phyloP scores from a whole-genome alignment of 2,113 vertebrate species.

The Garra rufa region DNA sequence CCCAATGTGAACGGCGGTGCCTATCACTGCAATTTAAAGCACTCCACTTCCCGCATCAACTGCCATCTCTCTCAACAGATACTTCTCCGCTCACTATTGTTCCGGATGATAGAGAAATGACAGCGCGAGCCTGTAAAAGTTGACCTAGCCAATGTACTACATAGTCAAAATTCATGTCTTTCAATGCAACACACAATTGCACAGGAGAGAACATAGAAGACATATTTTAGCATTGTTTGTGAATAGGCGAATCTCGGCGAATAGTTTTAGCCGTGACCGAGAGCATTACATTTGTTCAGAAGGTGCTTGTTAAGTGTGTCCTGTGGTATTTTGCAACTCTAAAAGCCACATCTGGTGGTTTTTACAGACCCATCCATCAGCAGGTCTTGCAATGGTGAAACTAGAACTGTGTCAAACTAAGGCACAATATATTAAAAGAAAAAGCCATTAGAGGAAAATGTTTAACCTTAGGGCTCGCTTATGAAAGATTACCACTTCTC shows the following conservation, averaged over 20 bases:
- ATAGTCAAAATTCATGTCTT: constrained; percentile 13
- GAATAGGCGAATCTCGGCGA: background rate
- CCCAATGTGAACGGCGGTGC: constrained; percentile 81
- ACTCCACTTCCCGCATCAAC: constrained; percentile 73
- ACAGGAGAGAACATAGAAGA: background rate
- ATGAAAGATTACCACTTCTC: background rate
- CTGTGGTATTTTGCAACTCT: constrained; percentile 6
- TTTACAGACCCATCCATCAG: constrained; percentile 17
- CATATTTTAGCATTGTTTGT: background rate
- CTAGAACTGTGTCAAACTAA: background rate
- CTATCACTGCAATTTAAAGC: constrained; percentile 79
- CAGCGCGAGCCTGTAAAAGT: constrained; percentile 11
- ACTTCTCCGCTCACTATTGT: constrained; percentile 53
- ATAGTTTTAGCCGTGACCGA: background rate
- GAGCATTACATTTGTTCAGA: background rate
- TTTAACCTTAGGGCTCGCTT: background rate
- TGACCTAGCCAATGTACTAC: constrained; percentile 5
- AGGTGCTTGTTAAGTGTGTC: background rate
- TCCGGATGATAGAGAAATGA: constrained; percentile 29
- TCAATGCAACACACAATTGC: background rate
- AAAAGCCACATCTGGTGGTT: constrained; percentile 8
- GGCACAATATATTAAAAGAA: background rate
- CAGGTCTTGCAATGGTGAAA: background rate
- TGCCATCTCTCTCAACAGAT: constrained; percentile 75
- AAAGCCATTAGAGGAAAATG: background rate